Evolutionary conservation across 2,888 invertebrate species (phyloP), one percentile per base, ranked within the genome.

Genomic region (Morpho helenor): DNA sequence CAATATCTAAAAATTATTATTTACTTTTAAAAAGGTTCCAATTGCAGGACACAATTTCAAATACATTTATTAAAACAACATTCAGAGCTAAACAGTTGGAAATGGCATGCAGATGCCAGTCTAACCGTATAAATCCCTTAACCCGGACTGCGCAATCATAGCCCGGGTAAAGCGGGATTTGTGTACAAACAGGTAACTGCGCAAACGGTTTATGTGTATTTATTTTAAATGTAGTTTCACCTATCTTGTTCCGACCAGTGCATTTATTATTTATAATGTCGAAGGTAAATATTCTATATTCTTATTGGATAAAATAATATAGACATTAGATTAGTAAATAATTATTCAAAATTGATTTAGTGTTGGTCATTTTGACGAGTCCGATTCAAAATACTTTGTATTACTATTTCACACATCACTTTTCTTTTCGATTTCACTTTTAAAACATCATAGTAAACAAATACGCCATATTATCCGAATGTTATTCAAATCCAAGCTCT

Each of bases 71-170:
- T 31, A 31, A 31, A 31, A 31, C 31, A 31, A 31, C 31, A 31
- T 31, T 31, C 31, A 31, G 31, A 31, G 31, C 31, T 31, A 31
- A 31, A 31, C 31, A 31, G 31, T 31, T 31, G 31, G 31, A 31
- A 31, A 31, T 40, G 52, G 39, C 23, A 47, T 47, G 42, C 42
- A 47, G 47, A 42, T 47, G 23, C 23, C 8, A 42, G 53, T 54
- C 7, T n/a, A 42, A 47, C 23, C 42, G 54, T 22, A 42, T 7
- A 10, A 45, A 49, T 40, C 74, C 60, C 67, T 68, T 68, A 74
- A 74, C 71, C 65, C 58, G 60, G 67, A 70, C 70, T 73, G 69
- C 73, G 79, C 79, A 79, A 79, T 79, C 78, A 74, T 68, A 64
- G 65, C 54, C 55, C 64, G 56, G 59, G 63, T 47, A 59, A 73